A percentile compares a stretch with the other conserved stretches of the same genome.
These are phyloP conservation scores for Steatornis caripensis DNA, from an alignment of 2,113 vertebrate species.

Conservation along the genomic window DNA sequence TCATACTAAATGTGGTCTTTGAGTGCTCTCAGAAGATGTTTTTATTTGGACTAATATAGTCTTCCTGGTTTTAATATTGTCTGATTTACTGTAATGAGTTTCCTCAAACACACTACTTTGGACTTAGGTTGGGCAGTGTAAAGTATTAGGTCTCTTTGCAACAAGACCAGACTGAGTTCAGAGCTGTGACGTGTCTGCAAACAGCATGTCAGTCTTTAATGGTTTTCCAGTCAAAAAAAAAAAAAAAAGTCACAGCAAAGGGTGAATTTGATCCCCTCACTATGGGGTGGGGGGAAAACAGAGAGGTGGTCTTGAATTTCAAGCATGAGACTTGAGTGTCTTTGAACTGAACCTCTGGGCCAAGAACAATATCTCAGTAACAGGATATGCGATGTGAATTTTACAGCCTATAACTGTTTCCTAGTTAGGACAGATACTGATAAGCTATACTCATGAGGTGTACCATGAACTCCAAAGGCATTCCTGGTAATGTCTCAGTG, in stretches of 20 bases:
- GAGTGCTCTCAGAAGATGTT: background rate
- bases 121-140: background rate
- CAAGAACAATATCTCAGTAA: slow-evolving; percentile 45
- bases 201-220: background rate
- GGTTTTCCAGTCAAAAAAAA: background rate
- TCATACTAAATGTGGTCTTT: background rate
- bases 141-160: background rate
- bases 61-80: background rate
- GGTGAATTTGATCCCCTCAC: background rate
- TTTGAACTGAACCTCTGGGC: slow-evolving; percentile 3
- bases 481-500: background rate
- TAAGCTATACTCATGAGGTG: slow-evolving; percentile 5
- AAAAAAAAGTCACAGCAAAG: background rate
- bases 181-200: background rate
- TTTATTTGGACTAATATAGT: background rate
- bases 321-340: background rate
- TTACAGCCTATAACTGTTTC: slow-evolving; percentile 32
- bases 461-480: background rate
- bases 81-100: background rate
- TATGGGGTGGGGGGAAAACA: background rate
- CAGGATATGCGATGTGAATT: slow-evolving; percentile 11
- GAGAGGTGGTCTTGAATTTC: slow-evolving; percentile 28
- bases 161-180: background rate
- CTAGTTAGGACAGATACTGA: slow-evolving; percentile 1
- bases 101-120: background rate